Evolutionary conservation across 2,888 invertebrate species (phyloP).

Genomic region (Dolichomitus sp.): DNA sequence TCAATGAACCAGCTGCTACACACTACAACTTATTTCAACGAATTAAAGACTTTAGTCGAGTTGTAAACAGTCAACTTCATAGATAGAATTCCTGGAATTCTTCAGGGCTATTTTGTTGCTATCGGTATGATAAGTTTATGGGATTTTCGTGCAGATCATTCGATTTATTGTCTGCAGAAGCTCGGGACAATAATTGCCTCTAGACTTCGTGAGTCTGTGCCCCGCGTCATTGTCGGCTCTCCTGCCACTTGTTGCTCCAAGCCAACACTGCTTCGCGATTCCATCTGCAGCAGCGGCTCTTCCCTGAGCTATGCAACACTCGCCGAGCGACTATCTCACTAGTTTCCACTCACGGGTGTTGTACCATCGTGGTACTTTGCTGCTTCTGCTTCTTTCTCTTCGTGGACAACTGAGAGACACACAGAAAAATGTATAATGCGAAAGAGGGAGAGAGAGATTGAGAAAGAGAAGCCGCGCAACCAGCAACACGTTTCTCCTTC

Average conservation of each 20-base stretch:
- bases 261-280: conserved; percentile 5
- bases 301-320: not conserved
- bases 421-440: not conserved
- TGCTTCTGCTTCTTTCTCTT: conserved; percentile 8
- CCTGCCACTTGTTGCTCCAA: conserved; percentile 59
- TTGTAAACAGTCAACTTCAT: not conserved
- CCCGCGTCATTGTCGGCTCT: conserved; percentile 39
- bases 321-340: not conserved
- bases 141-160: not conserved
- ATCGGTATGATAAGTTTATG: not conserved
- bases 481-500: conserved; percentile 37
- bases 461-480: not conserved
- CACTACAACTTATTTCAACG: not conserved
- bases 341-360: not conserved
- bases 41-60: not conserved
- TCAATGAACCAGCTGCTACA: not conserved
- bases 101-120: not conserved
- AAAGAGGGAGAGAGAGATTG: not conserved
- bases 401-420: conserved; percentile 3
- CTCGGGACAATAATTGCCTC: not conserved
- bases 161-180: not conserved
- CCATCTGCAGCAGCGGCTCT: conserved; percentile 38
- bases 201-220: conserved; percentile 3
- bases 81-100: not conserved
- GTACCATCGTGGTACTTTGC: not conserved